Evolutionary conservation across 2,888 invertebrate genomes (phyloP), one percentile per base, ranked within the genome.

Genomic region (Rhagonycha lutea): DNA sequence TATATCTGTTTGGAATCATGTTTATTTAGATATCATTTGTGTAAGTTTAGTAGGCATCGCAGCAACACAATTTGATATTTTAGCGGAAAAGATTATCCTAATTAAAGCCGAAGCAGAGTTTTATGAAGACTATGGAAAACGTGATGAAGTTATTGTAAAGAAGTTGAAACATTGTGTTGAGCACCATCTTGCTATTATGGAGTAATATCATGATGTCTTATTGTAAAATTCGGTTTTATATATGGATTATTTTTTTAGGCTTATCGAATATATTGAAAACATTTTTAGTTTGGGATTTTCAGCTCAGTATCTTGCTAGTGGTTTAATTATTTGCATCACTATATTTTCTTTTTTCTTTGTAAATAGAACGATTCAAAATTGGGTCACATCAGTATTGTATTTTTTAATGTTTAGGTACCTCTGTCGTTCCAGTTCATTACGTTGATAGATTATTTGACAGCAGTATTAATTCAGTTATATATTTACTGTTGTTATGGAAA

Each of bases 401-500:
- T 26, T 26, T 26, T 4, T 26, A 26, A 26, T 61, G 68, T 72
- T 69, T 23, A 72, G 71, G 7, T 63, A 69, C 26, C 71, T 14
- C 4, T 69, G 29, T 24, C 14, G 60, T 74, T 68, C 2, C 75
- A 77, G 26, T 70, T 74, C 47, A 23, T 74, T 7, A 61, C 74
- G 69, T 67, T 78, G 14, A n/a, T 47, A 14, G 23, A 73, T 18
- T 79, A 74, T 23, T 70, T 79, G 2, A 3, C 74, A 3, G 61
- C 68, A 2, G 61, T 79, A 2, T 26, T 78, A 32, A 26, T 61
- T n/a, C 74, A 80, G 28, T 67, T 78, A n/a, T 72, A 70, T 24
- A 70, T 80, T 14, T 80, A 78, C 23, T 78, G 78, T 65, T 79
- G 78, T 75, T 79, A 79, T 62, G 80, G 78, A 32, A 79, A 79